Evolutionary conservation across 2,888 invertebrate genomes (phyloP), one percentile per base, ranked within the genome.

Genomic region (Tipula vernalis): DNA sequence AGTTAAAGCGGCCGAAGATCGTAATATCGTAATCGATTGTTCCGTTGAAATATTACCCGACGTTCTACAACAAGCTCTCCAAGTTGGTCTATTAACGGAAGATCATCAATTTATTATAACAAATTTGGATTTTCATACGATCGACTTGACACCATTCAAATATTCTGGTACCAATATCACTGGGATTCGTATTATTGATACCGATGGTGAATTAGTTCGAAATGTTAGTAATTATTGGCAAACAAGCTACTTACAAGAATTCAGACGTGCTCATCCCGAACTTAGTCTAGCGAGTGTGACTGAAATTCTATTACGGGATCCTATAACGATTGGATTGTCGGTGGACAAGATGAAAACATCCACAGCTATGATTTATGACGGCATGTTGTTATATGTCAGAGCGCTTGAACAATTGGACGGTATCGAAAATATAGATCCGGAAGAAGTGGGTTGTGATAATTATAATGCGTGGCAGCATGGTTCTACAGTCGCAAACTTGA

Each of bases 101-200:
- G 93, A 94, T 10, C 95, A 96, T 89, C 95, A 94, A 89, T 96
- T 95, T 89, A 93, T 98, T 86, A 94, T 98, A 86, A 96, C 96
- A 87, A 95, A 95, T 88, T 92, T 97, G 91, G 97, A 97, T 90
- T 93, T 97, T 88, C 96, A 97, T 89, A 96, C 96, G 0, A 92
- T 97, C 57, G 95, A 98, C 89, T 92, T 97, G 89, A 94, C 95
- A 85, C 94, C 95, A 0, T 97, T 94, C 90, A 95, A 95, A 90
- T 95, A 95, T 89, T 95, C 95, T 0, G 97, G 96, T 5, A 94
- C 96, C 0, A 97, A 97, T 90, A 95, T 98, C 42, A 97, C 97
- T 36, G 96, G 93, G 18, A 89, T 95, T 86, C 92, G 95, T 36
- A 91, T 95, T 88, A 93, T 95, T 85, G 94, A 95, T 88, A 94